Conservation (phyloP, 2,113 vertebrate genomes). For the Oreochromis aureus region DNA sequence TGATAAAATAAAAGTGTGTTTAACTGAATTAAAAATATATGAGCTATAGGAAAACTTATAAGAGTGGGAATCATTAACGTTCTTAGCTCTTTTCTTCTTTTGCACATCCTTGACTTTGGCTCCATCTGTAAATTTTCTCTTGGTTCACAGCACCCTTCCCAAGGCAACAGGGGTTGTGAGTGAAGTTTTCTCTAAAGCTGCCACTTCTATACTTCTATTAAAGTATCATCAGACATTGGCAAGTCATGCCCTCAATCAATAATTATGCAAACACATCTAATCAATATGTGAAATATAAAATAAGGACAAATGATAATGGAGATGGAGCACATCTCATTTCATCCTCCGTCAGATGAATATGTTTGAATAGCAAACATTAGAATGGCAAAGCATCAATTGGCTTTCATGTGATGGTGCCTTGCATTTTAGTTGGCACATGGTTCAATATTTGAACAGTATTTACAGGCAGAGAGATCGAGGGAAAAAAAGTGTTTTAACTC, state of each 20-base stretch:
- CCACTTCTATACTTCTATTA: conserved; percentile 28
- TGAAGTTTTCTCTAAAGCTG: conserved; percentile 26
- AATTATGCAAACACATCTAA: conserved; percentile 53
- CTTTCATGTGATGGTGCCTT: conserved; percentile 53
- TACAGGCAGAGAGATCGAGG: conserved; percentile 27
- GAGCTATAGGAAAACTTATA: not conserved
- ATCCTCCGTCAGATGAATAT: conserved; percentile 16
- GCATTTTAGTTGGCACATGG: conserved; percentile 78
- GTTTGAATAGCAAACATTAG: conserved; percentile 46
- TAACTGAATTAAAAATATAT: not conserved
- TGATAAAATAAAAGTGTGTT: not conserved
- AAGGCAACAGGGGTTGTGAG: not conserved
- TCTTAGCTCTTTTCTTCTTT: not conserved
- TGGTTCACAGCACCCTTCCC: not conserved
- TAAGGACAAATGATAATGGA: conserved; percentile 36
- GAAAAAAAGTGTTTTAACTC: conserved; percentile 95
- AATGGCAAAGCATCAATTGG: conserved; percentile 44
- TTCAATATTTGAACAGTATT: conserved; percentile 88
- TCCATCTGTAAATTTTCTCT: conserved; percentile 3
- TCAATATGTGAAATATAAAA: conserved; percentile 57
- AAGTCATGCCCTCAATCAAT: conserved; percentile 48
- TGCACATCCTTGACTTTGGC: not conserved
- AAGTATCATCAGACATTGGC: conserved; percentile 38
- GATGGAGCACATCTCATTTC: conserved; percentile 3
- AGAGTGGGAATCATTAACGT: not conserved